Conservation (phyloP, 2,113 vertebrate species). For the Smithornis capensis region DNA sequence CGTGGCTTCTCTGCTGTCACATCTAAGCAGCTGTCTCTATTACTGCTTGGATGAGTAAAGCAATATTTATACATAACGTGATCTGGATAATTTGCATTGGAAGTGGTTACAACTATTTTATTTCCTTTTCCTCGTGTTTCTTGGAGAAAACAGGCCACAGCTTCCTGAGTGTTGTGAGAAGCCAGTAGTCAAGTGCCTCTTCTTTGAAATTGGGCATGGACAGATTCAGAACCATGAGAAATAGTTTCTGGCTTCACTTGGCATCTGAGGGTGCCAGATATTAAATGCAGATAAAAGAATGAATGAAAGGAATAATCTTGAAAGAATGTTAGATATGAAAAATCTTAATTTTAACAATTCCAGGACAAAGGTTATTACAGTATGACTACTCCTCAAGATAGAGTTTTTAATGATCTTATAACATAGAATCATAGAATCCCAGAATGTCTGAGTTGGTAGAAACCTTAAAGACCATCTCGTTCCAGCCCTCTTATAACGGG, state of each 20-base stretch:
- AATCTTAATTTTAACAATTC: neutral
- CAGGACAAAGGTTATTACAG: neutral
- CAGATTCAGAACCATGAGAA: fast-evolving
- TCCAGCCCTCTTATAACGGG: fast-evolving
- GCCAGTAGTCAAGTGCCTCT: neutral
- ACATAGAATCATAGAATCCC: neutral
- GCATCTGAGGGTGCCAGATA: neutral
- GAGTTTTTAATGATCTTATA: neutral
- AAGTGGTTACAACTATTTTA: neutral
- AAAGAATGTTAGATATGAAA: neutral
- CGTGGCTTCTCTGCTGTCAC: neutral
- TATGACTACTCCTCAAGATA: neutral
- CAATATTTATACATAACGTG: neutral
- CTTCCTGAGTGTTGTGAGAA: neutral
- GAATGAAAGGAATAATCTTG: neutral
- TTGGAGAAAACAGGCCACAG: neutral
- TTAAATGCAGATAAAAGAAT: neutral
- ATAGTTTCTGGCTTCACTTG: neutral
- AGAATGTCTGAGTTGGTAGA: neutral
- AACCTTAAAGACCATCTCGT: neutral
- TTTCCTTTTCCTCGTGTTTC: neutral
- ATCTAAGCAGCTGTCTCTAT: neutral
- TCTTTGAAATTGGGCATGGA: neutral
- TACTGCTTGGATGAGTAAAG: neutral
- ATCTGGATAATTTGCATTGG: neutral